Evolutionary conservation across 92 coral and sea anemone genomes (phyloP), one percentile per base, ranked within the genome.

Genomic region (Epizoanthus rinbou): DNA sequence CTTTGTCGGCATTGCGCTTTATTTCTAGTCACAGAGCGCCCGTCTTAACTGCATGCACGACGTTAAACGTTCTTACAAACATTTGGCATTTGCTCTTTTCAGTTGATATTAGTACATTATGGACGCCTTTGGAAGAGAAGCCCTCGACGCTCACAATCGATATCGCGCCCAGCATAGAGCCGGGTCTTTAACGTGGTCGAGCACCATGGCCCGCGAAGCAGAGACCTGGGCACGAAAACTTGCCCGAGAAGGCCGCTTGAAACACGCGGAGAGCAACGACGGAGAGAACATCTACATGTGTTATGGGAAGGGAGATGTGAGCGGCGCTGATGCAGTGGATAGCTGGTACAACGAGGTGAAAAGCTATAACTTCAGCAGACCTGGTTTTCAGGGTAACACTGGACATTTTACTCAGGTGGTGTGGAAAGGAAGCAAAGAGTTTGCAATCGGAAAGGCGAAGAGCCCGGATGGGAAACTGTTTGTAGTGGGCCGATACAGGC

Each of bases 361-460:
- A 68, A 75, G 88, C 57, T 96, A 94, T 57, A 56, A 85, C 58
- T 96, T 87, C 31, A 78, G 64, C 59, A 86, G 86, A 25, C 86
- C 94, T 67, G 94, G 99, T 0, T 96, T 84, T 21, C 91, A 90
- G 65, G 74, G 94, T 8, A 91, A 84, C 81, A 91, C 97, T 2
- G 98, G 99, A 2, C 97, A 96, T 80, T 96, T 96, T 47, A 94
- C 99, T 0, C 99, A 96, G 72, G 95, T 96, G 18, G 95, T 93
- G 57, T 93, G 98, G 98, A 91, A 91, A 52, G 84, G 82, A 5
- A 91, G 89, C 57, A 87, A 65, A 58, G 95, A 93, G 84, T 73
- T 93, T 70, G 98, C 93, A 1, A 86, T 93, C 6, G 98, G 98
- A 15, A 93, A 89, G 82, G 98, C 98, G 13, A 93, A 91, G 88